Base-by-base conservation (phyloP, 2,888 invertebrate genomes). In the Drosophila niveifrons region DNA sequence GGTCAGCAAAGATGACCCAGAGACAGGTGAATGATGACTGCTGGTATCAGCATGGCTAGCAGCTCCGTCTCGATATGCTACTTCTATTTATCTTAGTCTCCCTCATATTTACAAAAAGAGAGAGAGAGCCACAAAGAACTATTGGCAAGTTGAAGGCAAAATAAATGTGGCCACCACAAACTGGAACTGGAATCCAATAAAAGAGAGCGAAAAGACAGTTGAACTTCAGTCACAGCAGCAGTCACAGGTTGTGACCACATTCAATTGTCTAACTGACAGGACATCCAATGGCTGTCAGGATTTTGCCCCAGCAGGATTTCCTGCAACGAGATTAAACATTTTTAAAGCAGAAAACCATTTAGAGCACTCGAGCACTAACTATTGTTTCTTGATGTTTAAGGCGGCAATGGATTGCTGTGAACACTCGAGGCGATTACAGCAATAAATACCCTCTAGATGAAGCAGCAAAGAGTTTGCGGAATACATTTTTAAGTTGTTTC, bases 121-220 rank as follows among this genome's bases (percentile, higher is more conserved):
- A 58, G 39, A 23, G 1, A 58, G 39, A 48, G 62, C 73, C 56
- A 78, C 67, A 36, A 36, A 36, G 11, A 36, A 64, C 57, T 57
- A 57, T 57, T 47, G 57, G 46, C 46, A 57, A 47, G 56, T 75
- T 56, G 51, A 63, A 55, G 48, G 61, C 57, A 79, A 79, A 63
- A 66, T 79, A 82, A 75, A 64, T 80, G 64, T 82, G 72, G 61
- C 77, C 61, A 79, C 59, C 61, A 79, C 62, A 75, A 55, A 23
- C 46, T 57, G 57, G 23, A 55, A 23, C 46, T 57, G 57, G 23
- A 57, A 36, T 47, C 36, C 46, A 36, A 72, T 72, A 23, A 47
- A 8, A 11, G 36, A 28, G 47, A 47, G 36, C 13, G 11, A 47
- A 57, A 23, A 34, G 56, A 34, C 29, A 55, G 17, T 29, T 43